Evolutionary conservation across 2,113 vertebrate species (phyloP), one percentile per base, ranked within the genome.

Genomic region (Agapornis roseicollis): DNA sequence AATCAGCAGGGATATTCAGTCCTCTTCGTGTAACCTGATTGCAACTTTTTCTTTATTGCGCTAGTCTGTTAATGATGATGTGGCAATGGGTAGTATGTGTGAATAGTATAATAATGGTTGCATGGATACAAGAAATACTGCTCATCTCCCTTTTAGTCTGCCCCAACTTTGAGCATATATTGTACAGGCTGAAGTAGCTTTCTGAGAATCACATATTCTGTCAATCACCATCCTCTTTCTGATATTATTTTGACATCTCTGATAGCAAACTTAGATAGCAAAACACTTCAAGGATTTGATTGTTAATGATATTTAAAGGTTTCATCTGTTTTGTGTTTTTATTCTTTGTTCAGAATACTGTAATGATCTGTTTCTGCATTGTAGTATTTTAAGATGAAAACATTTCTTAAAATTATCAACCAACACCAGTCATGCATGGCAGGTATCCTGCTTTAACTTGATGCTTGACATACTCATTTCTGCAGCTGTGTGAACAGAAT

Each of bases 1-100:
- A 95, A 96, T 95, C 93, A 97, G 84, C 74, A 87, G 70, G 66
- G 93, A 95, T 96, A 96, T 96, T 97, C 94, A 95, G 91, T 49
- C 66, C 89, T 96, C 94, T 94, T 94, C 93, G 77, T 47, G 6
- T 91, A 91, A 96, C 87, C 85, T 95, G 95, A 97, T 96, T 96
- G 93, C 96, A 96, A 91, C 93, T 89, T 89, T 92, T 82, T 41
- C 87, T 55, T 95, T 89, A 94, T 96, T 94, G 85, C 4, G 0
- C 81, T 69, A 33, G 77, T 61, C 94, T 85, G 84, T 89, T 97
- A 96, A 97, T 96, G 65, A 86, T 19, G 9, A n/a, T 44, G 94
- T 81, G 77, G 69, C 93, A 79, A 24, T 84, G 93, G 68, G 79
- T 35, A 61, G 61, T 78, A 58, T 3, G 8, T 88, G 88, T 95